Conservation (phyloP, 1,140 invertebrate species). For the Pseudomyrmex pallidus region DNA sequence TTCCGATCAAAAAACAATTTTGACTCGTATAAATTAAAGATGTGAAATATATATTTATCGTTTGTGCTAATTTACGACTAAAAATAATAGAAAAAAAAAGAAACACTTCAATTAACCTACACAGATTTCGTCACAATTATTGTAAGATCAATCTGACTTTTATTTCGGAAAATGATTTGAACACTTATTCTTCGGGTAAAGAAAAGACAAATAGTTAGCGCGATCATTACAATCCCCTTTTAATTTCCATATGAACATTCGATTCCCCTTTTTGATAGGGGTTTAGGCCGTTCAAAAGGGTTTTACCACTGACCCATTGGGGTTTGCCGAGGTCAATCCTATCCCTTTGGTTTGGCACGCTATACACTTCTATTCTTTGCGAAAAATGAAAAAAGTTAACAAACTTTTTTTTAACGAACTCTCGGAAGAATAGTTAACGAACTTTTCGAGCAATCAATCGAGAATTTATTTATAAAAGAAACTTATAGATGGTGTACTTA, state of each 20-base stretch:
- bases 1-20: neutral
- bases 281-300: constrained; percentile 66
- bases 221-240: constrained; percentile 56
- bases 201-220: constrained; percentile 41
- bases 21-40: neutral
- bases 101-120: too few relatives aligned
- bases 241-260: constrained; percentile 71
- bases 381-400: constrained; percentile 6
- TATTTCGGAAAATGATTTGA: neutral
- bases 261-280: constrained; percentile 69
- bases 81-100: too few relatives aligned
- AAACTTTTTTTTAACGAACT: too few relatives aligned
- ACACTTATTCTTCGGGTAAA: neutral
- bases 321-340: constrained; percentile 68
- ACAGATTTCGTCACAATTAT: too few relatives aligned
- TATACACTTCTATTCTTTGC: constrained; percentile 33
- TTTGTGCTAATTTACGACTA: too few relatives aligned
- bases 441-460: constrained; percentile 7
- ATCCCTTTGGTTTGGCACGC: constrained; percentile 34
- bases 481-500: neutral
- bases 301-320: constrained; percentile 72
- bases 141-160: too few relatives aligned
- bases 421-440: constrained; percentile 6
- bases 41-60: too few relatives aligned
- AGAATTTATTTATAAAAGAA: neutral